These are phyloP conservation scores for Macropis europaea DNA, from an alignment of 2,888 invertebrate species.

Conservation along the genomic window DNA sequence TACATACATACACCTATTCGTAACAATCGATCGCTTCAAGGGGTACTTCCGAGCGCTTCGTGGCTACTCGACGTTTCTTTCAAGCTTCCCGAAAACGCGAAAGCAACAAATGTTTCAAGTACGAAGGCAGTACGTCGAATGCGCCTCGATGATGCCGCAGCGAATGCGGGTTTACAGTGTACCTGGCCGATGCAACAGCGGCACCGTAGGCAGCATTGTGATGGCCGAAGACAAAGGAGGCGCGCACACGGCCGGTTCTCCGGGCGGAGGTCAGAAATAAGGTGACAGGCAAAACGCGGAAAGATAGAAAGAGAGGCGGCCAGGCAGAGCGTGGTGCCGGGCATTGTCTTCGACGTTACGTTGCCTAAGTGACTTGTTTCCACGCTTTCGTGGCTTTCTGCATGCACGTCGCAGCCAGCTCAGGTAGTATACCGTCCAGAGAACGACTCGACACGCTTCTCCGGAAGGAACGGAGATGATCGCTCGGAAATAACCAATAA, in stretches of 20 bases:
- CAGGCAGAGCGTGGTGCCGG: slow-evolving; percentile 78
- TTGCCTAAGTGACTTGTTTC: slow-evolving; percentile 79
- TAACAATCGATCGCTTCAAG: too few species aligned
- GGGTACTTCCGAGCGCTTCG: too few species aligned
- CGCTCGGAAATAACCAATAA: neutral
- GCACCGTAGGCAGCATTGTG: slow-evolving; percentile 38
- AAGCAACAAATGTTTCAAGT: too few species aligned
- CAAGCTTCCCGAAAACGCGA: too few species aligned
- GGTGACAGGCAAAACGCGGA: slow-evolving; percentile 64
- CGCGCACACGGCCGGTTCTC: neutral
- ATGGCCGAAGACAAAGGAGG: slow-evolving; percentile 49
- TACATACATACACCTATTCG: too few species aligned
- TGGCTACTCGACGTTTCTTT: too few species aligned
- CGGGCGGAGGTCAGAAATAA: slow-evolving; percentile 60
- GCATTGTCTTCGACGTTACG: slow-evolving; percentile 75
- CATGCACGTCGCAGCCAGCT: slow-evolving; percentile 6
- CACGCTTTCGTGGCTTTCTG: slow-evolving; percentile 79
- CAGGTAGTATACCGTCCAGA: neutral
- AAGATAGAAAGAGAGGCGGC: slow-evolving; percentile 49
- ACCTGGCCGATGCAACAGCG: neutral
- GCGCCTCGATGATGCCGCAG: too few species aligned
- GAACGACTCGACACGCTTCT: neutral
- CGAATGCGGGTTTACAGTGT: slow-evolving; percentile 11
- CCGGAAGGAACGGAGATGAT: neutral
- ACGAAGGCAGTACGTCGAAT: too few species aligned